Evolutionary conservation across 1,140 invertebrate species (phyloP).

Genomic region (Brachionus sp.): DNA sequence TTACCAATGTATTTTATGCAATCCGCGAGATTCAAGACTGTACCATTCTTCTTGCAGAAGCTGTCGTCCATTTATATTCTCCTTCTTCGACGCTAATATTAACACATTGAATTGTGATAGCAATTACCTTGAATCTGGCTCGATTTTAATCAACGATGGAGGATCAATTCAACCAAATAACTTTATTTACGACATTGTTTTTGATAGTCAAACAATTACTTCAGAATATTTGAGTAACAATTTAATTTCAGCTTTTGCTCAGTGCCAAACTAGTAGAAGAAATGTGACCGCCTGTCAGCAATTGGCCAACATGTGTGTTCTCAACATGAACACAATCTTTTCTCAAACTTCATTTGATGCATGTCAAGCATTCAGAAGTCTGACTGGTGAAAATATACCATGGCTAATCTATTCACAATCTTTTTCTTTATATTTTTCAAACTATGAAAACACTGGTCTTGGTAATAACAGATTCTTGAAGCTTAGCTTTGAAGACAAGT

Average conservation of each 20-base stretch:
- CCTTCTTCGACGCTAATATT: background rate
- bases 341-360: constrained; percentile 60
- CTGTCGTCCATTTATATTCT: constrained; percentile 24
- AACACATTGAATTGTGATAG: background rate
- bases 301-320: constrained; percentile 66
- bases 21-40: background rate
- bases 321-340: constrained; percentile 60
- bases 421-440: constrained; percentile 57
- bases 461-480: constrained; percentile 51
- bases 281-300: constrained; percentile 63
- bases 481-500: constrained; percentile 49
- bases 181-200: background rate
- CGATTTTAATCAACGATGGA: background rate
- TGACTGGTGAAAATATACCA: constrained; percentile 55
- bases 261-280: background rate
- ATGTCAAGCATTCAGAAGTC: constrained; percentile 55
- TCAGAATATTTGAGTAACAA: background rate
- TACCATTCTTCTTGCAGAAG: background rate
- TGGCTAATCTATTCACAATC: constrained; percentile 62
- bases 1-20: background rate
- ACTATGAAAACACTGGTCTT: constrained; percentile 61
- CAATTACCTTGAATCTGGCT: background rate
- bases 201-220: background rate
- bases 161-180: background rate
- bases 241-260: background rate